phyloP scores from a whole-genome alignment of 2,888 invertebrate genomes.

The Scotopteryx bipunctaria region DNA sequence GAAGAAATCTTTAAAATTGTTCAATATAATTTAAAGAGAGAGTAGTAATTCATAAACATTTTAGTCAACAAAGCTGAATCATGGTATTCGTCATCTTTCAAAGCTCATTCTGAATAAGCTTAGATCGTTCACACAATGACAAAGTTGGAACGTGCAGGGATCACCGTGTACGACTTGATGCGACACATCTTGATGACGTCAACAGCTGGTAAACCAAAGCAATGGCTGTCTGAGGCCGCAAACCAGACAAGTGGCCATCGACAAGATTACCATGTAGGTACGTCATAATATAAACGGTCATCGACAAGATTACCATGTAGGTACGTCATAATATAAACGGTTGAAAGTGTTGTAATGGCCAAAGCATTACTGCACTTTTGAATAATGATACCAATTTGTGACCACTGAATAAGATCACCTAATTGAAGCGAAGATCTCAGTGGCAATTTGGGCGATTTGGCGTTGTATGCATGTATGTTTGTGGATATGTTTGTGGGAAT shows the following conservation, averaged over 20 bases:
- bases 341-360: too few relatives aligned
- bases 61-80: neutral
- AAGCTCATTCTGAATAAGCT: conserved; percentile 2
- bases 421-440: too few relatives aligned
- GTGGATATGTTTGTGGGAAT: too few relatives aligned
- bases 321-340: too few relatives aligned
- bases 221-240: conserved; percentile 22
- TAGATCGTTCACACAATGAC: conserved; percentile 10
- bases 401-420: too few relatives aligned
- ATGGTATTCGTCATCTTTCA: conserved; percentile 1
- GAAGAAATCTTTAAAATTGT: neutral
- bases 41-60: neutral
- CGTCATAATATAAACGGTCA: too few relatives aligned
- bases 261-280: neutral
- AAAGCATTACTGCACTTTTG: too few relatives aligned
- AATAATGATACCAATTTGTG: too few relatives aligned
- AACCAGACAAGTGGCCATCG: conserved; percentile 15
- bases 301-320: too few relatives aligned
- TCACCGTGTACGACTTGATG: conserved; percentile 18
- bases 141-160: conserved; percentile 25
- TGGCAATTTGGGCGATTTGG: too few relatives aligned
- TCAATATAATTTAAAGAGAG: neutral
- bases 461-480: too few relatives aligned
- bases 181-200: conserved; percentile 29
- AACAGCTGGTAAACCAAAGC: conserved; percentile 23